Evolutionary conservation across 2,113 vertebrate genomes (phyloP).

Genomic region (Calonectris borealis): DNA sequence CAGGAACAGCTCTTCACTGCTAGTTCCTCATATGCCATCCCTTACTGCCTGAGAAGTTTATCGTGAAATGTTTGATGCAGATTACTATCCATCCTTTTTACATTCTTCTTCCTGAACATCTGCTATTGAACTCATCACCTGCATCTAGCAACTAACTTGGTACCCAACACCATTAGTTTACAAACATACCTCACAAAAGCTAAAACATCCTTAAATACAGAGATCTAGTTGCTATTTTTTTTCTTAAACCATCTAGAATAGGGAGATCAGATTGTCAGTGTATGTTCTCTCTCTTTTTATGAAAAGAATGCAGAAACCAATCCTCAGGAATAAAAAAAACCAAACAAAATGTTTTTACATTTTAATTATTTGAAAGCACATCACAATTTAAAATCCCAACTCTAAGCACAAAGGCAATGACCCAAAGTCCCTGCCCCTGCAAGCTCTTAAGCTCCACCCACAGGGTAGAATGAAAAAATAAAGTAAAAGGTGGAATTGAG

Average conservation of each 20-base stretch:
- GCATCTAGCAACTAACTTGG: neutral
- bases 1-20: neutral
- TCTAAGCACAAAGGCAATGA: neutral
- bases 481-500: neutral
- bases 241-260: no score
- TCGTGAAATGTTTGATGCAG: neutral
- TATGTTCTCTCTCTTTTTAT: neutral
- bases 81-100: neutral
- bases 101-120: neutral
- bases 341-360: neutral
- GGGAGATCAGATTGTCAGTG: neutral
- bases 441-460: neutral
- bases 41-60: neutral
- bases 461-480: neutral
- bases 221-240: neutral
- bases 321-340: neutral
- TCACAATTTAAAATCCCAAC: neutral
- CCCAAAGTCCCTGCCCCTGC: neutral
- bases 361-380: neutral
- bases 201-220: neutral
- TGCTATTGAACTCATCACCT: neutral
- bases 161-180: neutral
- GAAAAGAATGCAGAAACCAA: neutral
- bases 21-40: neutral
- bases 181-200: neutral